Evolutionary conservation across 2,113 vertebrate genomes (phyloP).

Genomic region (Paraplagusia blochii): DNA sequence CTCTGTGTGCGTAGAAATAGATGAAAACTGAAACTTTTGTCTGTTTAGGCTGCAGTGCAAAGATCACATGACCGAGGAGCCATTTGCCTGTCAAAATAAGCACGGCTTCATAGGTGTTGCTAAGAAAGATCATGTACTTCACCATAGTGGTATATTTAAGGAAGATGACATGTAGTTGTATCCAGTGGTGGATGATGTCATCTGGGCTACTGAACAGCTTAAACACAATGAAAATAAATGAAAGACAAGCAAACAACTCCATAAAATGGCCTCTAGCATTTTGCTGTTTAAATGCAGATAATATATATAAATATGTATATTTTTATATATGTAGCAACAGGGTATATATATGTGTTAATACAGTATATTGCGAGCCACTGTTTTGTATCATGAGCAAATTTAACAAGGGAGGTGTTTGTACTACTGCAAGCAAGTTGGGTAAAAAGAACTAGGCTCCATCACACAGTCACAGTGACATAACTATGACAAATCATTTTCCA

Average conservation of each 20-base stretch:
- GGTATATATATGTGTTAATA: too few species aligned
- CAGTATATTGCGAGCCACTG: background rate
- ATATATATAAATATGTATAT: too few species aligned
- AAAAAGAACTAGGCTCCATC: background rate
- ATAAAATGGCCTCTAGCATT: background rate
- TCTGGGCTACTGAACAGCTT: background rate
- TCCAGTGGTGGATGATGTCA: background rate
- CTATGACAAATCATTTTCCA: constrained; percentile 7
- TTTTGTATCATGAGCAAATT: background rate
- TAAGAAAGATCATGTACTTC: background rate
- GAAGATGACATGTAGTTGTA: background rate
- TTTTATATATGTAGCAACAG: too few species aligned
- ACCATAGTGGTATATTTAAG: background rate
- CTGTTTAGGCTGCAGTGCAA: background rate
- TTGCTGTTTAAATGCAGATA: too few species aligned
- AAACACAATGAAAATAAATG: too few species aligned
- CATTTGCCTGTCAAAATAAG: background rate
- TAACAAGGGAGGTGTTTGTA: background rate
- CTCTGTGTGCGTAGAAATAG: background rate
- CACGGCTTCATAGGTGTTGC: background rate
- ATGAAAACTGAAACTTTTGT: constrained; percentile 10
- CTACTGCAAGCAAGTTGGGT: background rate
- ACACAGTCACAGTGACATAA: background rate
- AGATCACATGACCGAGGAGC: background rate
- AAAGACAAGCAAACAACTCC: background rate